A percentile compares a stretch with the other conserved stretches of the same genome.
Conservation (phyloP, 1,140 invertebrate genomes). For the Condylostylus longicornis region DNA sequence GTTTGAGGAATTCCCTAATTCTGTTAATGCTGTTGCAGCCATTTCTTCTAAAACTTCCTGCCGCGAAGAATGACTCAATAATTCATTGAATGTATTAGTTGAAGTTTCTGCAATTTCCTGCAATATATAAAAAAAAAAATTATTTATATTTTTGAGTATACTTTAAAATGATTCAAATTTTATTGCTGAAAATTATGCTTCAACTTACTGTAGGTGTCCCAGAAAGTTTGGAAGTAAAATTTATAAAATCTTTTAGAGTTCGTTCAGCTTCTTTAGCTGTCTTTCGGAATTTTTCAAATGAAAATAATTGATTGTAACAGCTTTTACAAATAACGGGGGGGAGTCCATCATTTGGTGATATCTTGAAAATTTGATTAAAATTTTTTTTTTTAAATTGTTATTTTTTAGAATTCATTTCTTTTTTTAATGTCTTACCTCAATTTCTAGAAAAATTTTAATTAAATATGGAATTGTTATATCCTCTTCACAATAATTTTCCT, state of each 20-base stretch:
- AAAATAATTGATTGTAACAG: slow-evolving; percentile 20
- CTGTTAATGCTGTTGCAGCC: slow-evolving; percentile 29
- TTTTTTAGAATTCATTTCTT: no score
- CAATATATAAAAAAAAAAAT: slow-evolving; percentile 5
- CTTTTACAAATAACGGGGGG: slow-evolving; percentile 22
- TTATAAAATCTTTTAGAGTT: slow-evolving; percentile 11
- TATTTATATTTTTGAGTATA: slow-evolving; percentile 4
- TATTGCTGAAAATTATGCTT: not conserved
- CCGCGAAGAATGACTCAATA: slow-evolving; percentile 17
- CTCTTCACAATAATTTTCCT: no score
- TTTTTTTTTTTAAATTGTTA: no score
- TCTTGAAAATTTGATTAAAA: no score
- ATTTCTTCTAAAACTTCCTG: slow-evolving; percentile 16
- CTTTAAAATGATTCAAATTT: no score
- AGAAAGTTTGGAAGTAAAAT: slow-evolving; percentile 2
- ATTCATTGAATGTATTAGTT: slow-evolving; percentile 1
- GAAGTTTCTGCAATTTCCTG: slow-evolving; percentile 7
- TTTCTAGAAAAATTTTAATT: no score
- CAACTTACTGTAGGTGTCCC: slow-evolving; percentile 1
- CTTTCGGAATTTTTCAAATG: slow-evolving; percentile 25
- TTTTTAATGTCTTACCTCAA: no score
- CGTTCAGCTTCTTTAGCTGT: slow-evolving; percentile 23
- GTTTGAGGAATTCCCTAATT: slow-evolving; percentile 28
- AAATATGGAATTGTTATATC: no score
- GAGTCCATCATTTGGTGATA: slow-evolving; percentile 23